Evolutionary conservation across 2,797 vertebrate species (phyloP), one percentile per base, ranked within the genome.

Genomic region (Malurus leucopterus): DNA sequence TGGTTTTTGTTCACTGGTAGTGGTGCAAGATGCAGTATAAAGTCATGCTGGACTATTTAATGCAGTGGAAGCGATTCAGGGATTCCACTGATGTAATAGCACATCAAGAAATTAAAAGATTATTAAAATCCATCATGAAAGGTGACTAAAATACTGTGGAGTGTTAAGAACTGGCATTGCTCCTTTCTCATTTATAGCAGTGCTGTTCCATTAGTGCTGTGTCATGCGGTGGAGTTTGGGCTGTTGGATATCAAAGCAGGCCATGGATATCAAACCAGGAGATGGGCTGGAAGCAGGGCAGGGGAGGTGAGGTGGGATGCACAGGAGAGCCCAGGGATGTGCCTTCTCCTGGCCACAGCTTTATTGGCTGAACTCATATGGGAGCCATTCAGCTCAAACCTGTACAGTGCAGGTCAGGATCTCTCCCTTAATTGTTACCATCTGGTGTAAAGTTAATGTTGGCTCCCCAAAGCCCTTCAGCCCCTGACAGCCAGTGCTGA

Each of bases 281-380:
- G 36, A 36, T 23, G 67, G 51, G 50, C 36, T 86, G 73, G 70
- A 79, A 72, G n/a, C 23, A 51, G 32, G 34, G 34, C 23, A 30
- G 30, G 72, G 82, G 67, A 32, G 8, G 41, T 0, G 2, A 76
- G 61, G 50, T 38, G 76, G 77, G 70, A n/a, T 38, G 69, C 72
- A 44, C 50, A 2, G 4, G 8, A 68, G 76, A 61, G 61, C 43
- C 46, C 55, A 68, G 71, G 78, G 84, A 80, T 77, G 58, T 79
- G 68, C 72, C 64, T 91, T 84, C 80, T 74, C 36, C 68, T 53
- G 84, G 82, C 75, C 84, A 80, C 62, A 69, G 0, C 65, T 88
- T 71, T 78, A 90, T 86, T 93, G 76, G 44, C 85, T 57, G 34
- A 53, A 54, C 84, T 86, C 95, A 94, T 93, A 73, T 95, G 93